A percentile compares a stretch with the other conserved stretches of the same genome.
Conservation (phyloP, 2,888 invertebrate genomes). For the Xylota sylvarum region DNA sequence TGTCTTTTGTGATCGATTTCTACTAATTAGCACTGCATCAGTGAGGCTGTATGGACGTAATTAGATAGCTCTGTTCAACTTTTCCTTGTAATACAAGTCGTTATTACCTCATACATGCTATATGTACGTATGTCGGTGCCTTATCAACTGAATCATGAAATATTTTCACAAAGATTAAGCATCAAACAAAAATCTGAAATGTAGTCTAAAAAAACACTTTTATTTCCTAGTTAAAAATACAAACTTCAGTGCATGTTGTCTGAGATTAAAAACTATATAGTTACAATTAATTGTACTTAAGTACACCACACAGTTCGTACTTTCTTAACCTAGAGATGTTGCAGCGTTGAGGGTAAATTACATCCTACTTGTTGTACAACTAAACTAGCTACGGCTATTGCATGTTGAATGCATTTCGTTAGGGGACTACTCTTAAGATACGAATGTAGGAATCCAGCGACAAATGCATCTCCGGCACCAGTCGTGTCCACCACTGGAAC, state of each 20-base stretch:
- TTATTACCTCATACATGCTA: too few relatives aligned
- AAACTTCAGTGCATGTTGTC: conserved; percentile 22
- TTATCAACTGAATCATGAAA: conserved; percentile 32
- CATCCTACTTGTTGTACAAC: conserved; percentile 86
- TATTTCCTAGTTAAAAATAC: conserved; percentile 31
- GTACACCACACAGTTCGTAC: conserved; percentile 55
- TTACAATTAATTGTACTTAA: conserved; percentile 6
- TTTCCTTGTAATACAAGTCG: conserved; percentile 8
- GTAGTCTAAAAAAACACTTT: conserved; percentile 35
- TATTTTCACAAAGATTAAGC: conserved; percentile 6
- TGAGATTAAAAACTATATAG: conserved; percentile 12
- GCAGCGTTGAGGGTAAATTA: conserved; percentile 82
- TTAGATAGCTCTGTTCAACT: conserved; percentile 2
- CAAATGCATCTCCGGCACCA: conserved; percentile 88
- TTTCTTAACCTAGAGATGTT: conserved; percentile 24
- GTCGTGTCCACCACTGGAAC: conserved; percentile 86
- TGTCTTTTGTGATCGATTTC: conserved; percentile 16
- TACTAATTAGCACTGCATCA: conserved; percentile 26
- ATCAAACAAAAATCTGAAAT: background rate
- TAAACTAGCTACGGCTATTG: conserved; percentile 84
- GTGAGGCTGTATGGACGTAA: background rate
- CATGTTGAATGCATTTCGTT: conserved; percentile 85
- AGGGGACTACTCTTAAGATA: conserved; percentile 84
- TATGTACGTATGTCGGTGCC: too few relatives aligned
- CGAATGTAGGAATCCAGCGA: conserved; percentile 86